phyloP scores from a whole-genome alignment of 2,797 vertebrate species.

The Karalla daura region DNA sequence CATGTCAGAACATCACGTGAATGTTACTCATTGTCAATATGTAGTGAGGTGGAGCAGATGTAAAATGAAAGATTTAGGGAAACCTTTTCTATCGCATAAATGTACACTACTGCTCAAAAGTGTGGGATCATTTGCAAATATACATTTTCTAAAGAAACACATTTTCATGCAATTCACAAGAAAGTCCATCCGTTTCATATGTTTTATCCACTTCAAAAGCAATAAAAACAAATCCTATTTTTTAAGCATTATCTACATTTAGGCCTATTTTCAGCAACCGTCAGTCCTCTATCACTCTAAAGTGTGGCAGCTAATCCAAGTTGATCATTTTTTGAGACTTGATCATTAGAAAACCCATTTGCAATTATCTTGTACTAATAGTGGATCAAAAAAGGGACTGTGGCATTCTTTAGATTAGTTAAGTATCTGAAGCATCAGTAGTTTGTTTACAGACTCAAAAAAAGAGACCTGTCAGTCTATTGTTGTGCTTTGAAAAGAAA shows the following conservation, averaged over 20 bases:
- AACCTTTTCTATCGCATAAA: background rate
- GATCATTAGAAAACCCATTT: background rate
- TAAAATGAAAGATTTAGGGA: too few relatives aligned
- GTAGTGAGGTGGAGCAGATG: background rate
- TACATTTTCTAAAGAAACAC: background rate
- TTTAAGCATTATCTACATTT: background rate
- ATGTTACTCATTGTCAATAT: background rate
- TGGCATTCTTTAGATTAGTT: background rate
- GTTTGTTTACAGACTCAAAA: background rate
- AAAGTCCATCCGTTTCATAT: background rate
- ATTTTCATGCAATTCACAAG: background rate
- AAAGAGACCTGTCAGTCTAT: background rate
- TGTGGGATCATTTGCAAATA: background rate
- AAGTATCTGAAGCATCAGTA: background rate
- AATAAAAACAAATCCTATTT: background rate
- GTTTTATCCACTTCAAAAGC: background rate
- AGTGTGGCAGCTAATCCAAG: background rate
- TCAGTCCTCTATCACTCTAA: background rate
- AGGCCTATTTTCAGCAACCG: background rate
- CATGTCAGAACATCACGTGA: too few relatives aligned
- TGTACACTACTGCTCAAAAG: background rate
- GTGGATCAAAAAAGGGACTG: background rate
- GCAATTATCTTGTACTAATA: background rate
- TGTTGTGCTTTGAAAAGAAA: background rate
- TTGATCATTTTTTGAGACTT: background rate